Base-by-base conservation (phyloP, 2,888 invertebrate species). In the Trimorus sp. region DNA sequence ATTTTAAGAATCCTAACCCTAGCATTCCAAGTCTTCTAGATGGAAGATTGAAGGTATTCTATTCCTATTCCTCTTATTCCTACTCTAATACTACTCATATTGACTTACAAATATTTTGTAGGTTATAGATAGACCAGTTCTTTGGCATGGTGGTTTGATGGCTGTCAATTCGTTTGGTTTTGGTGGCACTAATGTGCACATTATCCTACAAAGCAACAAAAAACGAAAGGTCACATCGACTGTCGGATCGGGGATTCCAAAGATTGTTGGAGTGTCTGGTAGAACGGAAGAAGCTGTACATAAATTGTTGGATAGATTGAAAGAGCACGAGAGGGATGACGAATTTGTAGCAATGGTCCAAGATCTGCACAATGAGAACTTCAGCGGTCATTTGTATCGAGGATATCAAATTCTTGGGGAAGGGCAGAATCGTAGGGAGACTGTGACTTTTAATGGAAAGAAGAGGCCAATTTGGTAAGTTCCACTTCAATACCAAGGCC, bases 161-260 rank as follows among this genome's bases (percentile, higher is more conserved):
- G 98, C 96, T 26, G 92, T 99, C 40, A 99, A 99, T 93, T 98
- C 98, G 8, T 99, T 99, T 92, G 99, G 99, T 15, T 99, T 99
- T 92, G 99, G 99, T 82, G 99, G 99, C 70, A 97, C 98, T 54
- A 98, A 98, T 92, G 98, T 97, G n/a, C 98, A 98, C 92, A 92
- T 97, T 0, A 93, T 98, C 85, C 93, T 98, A 12, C 95, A 96
- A 90, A 96, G 97, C 7, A 95, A 96, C 91, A 94, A 95, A 0
- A 95, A 95, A 89, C 95, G 94, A 7, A 95, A 94, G 89, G 91
- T 93, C 0, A 92, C 93, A 0, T 93, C 94, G 62, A 92, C 94
- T 12, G 90, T 93, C 86, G 93, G 92, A 53, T 92, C 87, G 48
- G 88, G 85, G 58, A 89, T 94, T 56, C 95, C 96, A 5, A 94